These are phyloP conservation scores for Apostichopus parvimensis DNA, from an alignment of 35 echinoderm and acorn worm genomes.

Conservation along the genomic window DNA sequence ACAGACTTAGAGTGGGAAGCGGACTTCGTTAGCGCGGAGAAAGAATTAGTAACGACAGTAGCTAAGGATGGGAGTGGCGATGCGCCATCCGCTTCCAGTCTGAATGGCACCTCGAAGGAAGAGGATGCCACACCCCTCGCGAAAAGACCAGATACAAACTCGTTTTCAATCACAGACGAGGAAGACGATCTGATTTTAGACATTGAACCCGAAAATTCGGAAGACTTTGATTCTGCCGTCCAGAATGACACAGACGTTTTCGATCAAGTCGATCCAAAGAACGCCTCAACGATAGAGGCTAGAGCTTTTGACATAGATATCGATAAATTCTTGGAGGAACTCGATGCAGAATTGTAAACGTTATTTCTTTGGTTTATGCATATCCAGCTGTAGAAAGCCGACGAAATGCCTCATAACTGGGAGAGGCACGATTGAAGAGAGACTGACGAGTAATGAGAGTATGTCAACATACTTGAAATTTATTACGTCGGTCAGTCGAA, in stretches of 20 bases:
- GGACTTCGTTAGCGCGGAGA: constrained; percentile 45
- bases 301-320: constrained; percentile 56
- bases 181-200: constrained; percentile 36
- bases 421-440: background rate
- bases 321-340: constrained; percentile 64
- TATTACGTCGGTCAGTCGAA: no score
- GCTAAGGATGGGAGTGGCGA: constrained; percentile 14
- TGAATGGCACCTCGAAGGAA: background rate
- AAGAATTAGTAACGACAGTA: background rate
- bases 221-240: background rate
- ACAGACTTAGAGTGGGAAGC: constrained; percentile 50
- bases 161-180: constrained; percentile 40
- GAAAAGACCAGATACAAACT: background rate
- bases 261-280: background rate
- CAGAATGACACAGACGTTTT: background rate
- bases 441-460: no score
- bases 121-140: background rate
- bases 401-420: background rate
- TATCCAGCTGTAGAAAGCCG: background rate
- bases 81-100: background rate
- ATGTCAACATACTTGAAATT: no score
- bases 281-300: background rate
- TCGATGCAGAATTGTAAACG: constrained; percentile 58
- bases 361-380: no score
- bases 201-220: background rate